Base-by-base conservation (phyloP, 2,797 vertebrate species). In the Sebastes cheni region DNA sequence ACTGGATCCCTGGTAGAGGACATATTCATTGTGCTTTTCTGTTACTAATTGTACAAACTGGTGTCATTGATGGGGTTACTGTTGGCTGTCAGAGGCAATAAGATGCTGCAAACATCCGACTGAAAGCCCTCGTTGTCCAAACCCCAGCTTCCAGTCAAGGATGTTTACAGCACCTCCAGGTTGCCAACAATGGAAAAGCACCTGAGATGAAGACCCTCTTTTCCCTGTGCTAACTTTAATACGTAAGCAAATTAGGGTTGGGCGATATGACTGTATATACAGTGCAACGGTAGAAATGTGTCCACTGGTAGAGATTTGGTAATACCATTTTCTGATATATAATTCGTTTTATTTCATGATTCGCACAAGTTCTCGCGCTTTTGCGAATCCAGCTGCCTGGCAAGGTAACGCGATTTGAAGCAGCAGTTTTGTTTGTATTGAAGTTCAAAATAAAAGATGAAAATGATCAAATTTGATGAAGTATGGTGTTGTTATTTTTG, bases 41-140 rank as follows among this genome's bases (percentile, higher is more conserved):
- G 16, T n/a, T 67, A 30, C 16, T 54, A 18, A 18, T 29, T 7
- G 58, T 55, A 61, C 18, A 61, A 32, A 65, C 30, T 61, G 10
- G 59, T 71, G 59, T 67, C 55, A 61, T 42, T 2, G 1, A 46
- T 36, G 72, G 56, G 20, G 27, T 77, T 67, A 58, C 50, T 42
- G 78, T 81, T 82, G 71, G 88, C 52, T 72, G 89, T 89, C 59
- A 90, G 88, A 89, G 95, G 97, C 97, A 99, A 97, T 95, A 95
- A 97, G 96, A 96, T 88, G 98, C 98, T 99, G 98, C 97, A 99
- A 99, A 99, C 98, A 99, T 99, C 99, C 96, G 98, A 99, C 99
- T 99, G 98, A 99, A 99, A 99, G 99, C 99, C 95, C 93, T 95
- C 68, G 80, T 91, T 88, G 72, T 93, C 86, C 90, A 91, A 93